Conservation (phyloP, 2,113 vertebrate genomes). For the Lipophrys pholis region DNA sequence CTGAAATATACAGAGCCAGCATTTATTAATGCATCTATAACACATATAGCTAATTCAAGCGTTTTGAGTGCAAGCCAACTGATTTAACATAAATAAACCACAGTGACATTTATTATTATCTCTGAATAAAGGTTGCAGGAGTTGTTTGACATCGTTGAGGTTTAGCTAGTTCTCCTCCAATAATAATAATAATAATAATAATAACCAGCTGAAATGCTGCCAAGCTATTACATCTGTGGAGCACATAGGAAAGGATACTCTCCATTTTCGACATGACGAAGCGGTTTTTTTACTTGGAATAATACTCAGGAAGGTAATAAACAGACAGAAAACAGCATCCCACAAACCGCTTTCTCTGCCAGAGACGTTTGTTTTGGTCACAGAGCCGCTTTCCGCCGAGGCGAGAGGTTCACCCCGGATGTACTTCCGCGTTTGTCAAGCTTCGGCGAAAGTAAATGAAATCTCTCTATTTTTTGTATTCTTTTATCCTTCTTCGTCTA, state of each 20-base stretch:
- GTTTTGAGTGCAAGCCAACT: background rate
- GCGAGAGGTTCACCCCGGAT: background rate
- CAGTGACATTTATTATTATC: no score
- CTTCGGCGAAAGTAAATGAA: background rate
- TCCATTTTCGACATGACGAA: constrained; percentile 78
- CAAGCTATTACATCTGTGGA: background rate
- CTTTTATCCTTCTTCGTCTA: no score
- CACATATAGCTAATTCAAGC: background rate
- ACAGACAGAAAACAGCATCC: background rate
- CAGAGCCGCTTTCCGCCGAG: background rate
- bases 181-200: constrained; percentile 19
- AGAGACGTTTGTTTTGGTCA: constrained; percentile 61
- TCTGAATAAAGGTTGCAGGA: background rate
- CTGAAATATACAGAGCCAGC: background rate
- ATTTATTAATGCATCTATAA: background rate
- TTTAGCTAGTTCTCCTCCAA: constrained; percentile 20
- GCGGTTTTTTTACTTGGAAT: constrained; percentile 3
- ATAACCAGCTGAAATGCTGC: background rate
- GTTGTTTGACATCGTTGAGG: background rate
- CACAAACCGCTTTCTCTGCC: background rate
- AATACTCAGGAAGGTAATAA: background rate
- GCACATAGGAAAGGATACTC: constrained; percentile 76
- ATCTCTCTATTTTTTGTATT: background rate
- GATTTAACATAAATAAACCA: background rate
- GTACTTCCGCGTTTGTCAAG: constrained; percentile 60